Percentiles rank a stretch among this genome's conserved stretches.
These are phyloP conservation scores for Melitaea cinxia DNA, from an alignment of 1,140 invertebrate species.

Conservation along the genomic window DNA sequence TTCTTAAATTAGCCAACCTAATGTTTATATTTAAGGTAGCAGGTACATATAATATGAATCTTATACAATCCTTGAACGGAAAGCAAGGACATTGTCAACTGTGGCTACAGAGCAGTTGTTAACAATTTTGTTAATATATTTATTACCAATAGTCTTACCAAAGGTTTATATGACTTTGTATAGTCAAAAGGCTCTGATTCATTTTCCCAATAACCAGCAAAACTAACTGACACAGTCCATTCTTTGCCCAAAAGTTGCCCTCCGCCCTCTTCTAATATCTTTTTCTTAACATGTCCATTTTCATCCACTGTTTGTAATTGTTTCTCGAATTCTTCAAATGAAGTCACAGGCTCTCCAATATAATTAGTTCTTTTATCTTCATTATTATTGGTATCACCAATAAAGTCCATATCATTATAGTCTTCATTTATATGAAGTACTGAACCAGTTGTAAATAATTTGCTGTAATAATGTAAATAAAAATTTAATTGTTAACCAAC, in stretches of 20 bases:
- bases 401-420: conserved; percentile 49
- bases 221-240: conserved; percentile 59
- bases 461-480: conserved; percentile 43
- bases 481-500: neutral
- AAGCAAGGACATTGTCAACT: conserved; percentile 17
- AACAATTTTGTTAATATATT: conserved; percentile 10
- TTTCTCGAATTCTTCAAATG: conserved; percentile 53
- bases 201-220: conserved; percentile 72
- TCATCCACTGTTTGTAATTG: conserved; percentile 49
- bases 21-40: no score
- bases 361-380: conserved; percentile 39
- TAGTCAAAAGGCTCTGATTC: conserved; percentile 61
- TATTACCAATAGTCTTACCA: conserved; percentile 46
- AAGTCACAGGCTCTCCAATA: conserved; percentile 58
- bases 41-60: no score
- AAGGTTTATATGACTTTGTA: conserved; percentile 50
- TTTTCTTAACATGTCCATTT: conserved; percentile 64
- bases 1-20: no score
- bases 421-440: conserved; percentile 66
- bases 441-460: conserved; percentile 63
- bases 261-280: conserved; percentile 67
- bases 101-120: neutral
- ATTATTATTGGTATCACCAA: conserved; percentile 35
- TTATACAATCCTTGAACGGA: no score
- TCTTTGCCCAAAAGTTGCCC: conserved; percentile 54